Percentiles rank a stretch among this genome's conserved stretches.
These are phyloP conservation scores for Coelopa frigida DNA, from an alignment of 1,140 invertebrate species.

Conservation along the genomic window DNA sequence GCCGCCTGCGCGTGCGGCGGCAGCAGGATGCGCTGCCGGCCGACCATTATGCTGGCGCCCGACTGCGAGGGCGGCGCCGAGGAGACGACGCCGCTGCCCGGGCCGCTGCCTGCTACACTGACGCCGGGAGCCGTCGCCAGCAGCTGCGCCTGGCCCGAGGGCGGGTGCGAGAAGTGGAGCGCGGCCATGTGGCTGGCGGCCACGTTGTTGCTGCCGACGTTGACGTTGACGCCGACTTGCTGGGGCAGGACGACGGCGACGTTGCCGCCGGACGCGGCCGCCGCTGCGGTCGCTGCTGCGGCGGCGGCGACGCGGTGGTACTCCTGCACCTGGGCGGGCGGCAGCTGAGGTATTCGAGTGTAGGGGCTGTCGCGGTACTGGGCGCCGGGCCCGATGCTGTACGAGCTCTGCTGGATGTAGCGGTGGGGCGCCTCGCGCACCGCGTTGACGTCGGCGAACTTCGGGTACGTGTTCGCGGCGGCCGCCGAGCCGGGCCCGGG, in stretches of 20 bases:
- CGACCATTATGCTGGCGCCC: constrained; percentile 19
- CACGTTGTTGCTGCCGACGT: constrained; percentile 19
- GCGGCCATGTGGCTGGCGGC: constrained; percentile 26
- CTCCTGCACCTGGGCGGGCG: constrained; percentile 23
- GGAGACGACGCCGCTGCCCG: constrained; percentile 9
- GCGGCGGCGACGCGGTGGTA: constrained; percentile 26
- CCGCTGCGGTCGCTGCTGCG: constrained; percentile 12
- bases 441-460: constrained; percentile 24
- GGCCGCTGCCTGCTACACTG: constrained; percentile 11
- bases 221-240: constrained; percentile 22
- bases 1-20: constrained; percentile 12
- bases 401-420: constrained; percentile 28
- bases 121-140: constrained; percentile 16
- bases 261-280: background rate
- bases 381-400: constrained; percentile 22
- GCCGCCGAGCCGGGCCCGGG: constrained; percentile 32
- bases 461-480: constrained; percentile 30
- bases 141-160: constrained; percentile 11
- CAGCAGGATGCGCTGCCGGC: constrained; percentile 23
- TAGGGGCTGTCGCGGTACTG: constrained; percentile 38
- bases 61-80: constrained; percentile 3
- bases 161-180: constrained; percentile 27
- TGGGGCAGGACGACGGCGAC: no score
- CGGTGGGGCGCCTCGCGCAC: constrained; percentile 29
- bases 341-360: constrained; percentile 34